Conservation (phyloP, 2,888 invertebrate species). For the Gari tellinella region DNA sequence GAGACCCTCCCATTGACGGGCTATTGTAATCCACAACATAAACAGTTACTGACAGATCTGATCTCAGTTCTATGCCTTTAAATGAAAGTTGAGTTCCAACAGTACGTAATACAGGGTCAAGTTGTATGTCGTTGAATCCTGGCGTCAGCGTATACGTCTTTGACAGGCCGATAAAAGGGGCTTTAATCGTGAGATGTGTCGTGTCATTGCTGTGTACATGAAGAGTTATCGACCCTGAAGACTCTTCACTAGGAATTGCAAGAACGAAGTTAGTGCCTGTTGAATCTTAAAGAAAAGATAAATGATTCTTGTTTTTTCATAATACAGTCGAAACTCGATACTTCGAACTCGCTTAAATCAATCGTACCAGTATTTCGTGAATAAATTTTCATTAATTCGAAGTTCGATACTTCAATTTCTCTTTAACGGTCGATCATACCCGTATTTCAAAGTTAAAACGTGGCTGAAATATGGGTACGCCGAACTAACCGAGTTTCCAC, state of each 20-base stretch:
- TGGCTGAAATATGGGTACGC: no score
- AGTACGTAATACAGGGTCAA: constrained; percentile 25
- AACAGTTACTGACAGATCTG: constrained; percentile 27
- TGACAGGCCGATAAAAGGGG: constrained; percentile 33
- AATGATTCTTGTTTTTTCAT: no score
- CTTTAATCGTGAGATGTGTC: constrained; percentile 30
- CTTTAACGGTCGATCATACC: no score
- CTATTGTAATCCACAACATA: constrained; percentile 22
- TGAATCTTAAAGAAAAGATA: constrained; percentile 19
- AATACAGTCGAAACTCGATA: no score
- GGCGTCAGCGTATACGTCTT: constrained; percentile 9
- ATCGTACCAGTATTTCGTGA: no score
- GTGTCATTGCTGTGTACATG: constrained; percentile 23
- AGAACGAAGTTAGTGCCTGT: constrained; percentile 34
- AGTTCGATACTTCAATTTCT: no score
- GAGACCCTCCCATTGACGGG: constrained; percentile 28
- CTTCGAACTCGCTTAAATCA: no score
- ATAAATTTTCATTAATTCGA: no score
- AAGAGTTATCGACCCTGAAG: constrained; percentile 20
- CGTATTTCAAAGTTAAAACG: no score
- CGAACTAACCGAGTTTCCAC: no score
- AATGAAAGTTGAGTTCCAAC: constrained; percentile 33
- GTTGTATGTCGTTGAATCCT: constrained; percentile 23
- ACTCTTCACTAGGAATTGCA: constrained; percentile 23
- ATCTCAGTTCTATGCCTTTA: constrained; percentile 39